These are phyloP conservation scores for Eriocheir sinensis DNA, from an alignment of 1,140 invertebrate genomes.

Conservation along the genomic window DNA sequence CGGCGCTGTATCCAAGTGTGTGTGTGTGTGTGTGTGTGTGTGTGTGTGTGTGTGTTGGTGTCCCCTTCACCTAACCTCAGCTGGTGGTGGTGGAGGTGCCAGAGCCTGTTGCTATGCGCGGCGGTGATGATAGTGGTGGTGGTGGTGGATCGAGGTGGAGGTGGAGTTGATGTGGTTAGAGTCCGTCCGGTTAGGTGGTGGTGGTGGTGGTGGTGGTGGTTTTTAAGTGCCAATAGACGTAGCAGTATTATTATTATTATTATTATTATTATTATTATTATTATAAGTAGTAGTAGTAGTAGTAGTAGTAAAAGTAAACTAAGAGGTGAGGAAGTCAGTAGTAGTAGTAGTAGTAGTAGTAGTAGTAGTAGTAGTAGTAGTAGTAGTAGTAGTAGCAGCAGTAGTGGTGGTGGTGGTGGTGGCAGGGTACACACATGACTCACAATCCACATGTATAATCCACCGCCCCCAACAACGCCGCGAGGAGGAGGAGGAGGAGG, in stretches of 20 bases:
- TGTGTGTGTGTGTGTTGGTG: too few relatives aligned
- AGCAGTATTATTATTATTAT: not conserved
- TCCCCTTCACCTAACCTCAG: too few relatives aligned
- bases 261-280: not conserved
- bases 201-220: not conserved
- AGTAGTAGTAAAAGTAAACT: too few relatives aligned
- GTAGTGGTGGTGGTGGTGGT: not conserved
- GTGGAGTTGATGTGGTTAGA: too few relatives aligned
- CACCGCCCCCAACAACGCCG: not conserved
- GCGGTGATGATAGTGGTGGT: not conserved
- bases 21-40: not conserved
- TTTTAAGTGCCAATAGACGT: not conserved
- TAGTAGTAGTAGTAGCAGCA: not conserved
- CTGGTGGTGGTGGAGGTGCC: not conserved
- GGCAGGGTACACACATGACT: not conserved
- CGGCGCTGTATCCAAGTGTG: too few relatives aligned
- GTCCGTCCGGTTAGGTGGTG: too few relatives aligned
- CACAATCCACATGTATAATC: not conserved
- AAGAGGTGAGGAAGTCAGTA: too few relatives aligned
- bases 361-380: slow-evolving; percentile 25
- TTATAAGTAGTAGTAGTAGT: not conserved
- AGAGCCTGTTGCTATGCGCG: not conserved
- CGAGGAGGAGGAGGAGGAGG: not conserved
- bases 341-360: not conserved
- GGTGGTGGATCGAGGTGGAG: too few relatives aligned